A percentile compares a stretch with the other conserved stretches of the same genome.
Conservation (phyloP, 2,797 vertebrate genomes). For the Gadopsis marmoratus region DNA sequence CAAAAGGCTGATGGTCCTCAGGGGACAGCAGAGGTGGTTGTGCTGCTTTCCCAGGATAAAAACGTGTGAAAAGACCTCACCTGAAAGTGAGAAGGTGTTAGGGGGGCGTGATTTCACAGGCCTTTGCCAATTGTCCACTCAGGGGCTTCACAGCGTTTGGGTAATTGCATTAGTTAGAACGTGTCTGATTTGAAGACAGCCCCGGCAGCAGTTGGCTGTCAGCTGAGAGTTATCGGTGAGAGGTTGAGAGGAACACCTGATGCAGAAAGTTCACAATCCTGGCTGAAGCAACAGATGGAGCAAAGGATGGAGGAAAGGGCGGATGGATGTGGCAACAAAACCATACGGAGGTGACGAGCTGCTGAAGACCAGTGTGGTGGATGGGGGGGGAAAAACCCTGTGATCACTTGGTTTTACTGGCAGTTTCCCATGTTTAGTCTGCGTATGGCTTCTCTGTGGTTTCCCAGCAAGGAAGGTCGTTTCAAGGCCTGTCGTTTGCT, state of each 20-base stretch:
- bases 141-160: constrained; percentile 30
- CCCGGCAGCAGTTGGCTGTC: constrained; percentile 47
- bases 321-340: constrained; percentile 11
- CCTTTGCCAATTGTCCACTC: constrained; percentile 61
- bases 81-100: constrained; percentile 60
- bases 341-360: constrained; percentile 31
- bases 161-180: constrained; percentile 59
- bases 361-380: constrained; percentile 14
- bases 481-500: constrained; percentile 17
- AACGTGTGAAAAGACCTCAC: constrained; percentile 44
- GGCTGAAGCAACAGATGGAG: constrained; percentile 60
- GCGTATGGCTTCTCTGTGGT: constrained; percentile 25
- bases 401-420: constrained; percentile 50
- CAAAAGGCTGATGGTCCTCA: neutral
- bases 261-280: constrained; percentile 55
- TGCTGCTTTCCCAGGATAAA: constrained; percentile 32
- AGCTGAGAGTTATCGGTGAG: constrained; percentile 64
- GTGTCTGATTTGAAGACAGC: constrained; percentile 61
- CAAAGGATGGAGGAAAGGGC: constrained; percentile 17
- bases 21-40: constrained; percentile 2
- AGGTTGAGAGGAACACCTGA: constrained; percentile 74
- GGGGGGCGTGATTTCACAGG: constrained; percentile 59
- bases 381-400: constrained; percentile 4
- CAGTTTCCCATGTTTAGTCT: constrained; percentile 51
- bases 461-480: constrained; percentile 14